Evolutionary conservation across 2,888 invertebrate genomes (phyloP).

Genomic region (Heliconius cydno): DNA sequence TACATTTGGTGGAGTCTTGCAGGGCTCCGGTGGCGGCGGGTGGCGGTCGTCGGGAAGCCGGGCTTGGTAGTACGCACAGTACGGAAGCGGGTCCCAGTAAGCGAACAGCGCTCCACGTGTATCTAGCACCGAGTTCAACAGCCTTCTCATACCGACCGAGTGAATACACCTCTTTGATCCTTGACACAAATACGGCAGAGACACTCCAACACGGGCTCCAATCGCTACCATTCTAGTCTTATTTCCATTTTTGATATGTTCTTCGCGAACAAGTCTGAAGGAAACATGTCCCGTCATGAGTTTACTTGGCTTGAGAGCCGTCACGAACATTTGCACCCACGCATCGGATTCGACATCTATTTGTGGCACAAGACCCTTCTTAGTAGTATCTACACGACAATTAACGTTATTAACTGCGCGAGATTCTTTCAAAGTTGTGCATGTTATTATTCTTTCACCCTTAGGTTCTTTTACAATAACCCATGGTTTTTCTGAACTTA

Average conservation of each 20-base stretch:
- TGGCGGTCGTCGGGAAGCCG: conserved; percentile 85
- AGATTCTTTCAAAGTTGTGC: conserved; percentile 91
- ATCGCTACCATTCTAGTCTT: conserved; percentile 70
- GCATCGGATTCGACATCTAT: conserved; percentile 86
- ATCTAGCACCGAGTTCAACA: conserved; percentile 88
- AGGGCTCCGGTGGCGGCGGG: conserved; percentile 80
- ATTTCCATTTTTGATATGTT: conserved; percentile 74
- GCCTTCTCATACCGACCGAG: conserved; percentile 84
- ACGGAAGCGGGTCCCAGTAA: conserved; percentile 93
- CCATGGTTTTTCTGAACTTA: conserved; percentile 90
- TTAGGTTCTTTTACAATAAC: conserved; percentile 89
- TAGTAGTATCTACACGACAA: conserved; percentile 87
- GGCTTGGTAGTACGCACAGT: conserved; percentile 93
- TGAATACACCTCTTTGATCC: conserved; percentile 86
- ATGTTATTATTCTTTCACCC: conserved; percentile 90
- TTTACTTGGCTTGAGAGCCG: conserved; percentile 84
- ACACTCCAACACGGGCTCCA: conserved; percentile 90
- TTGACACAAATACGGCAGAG: conserved; percentile 91
- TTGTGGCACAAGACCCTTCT: conserved; percentile 87
- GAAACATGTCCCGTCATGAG: conserved; percentile 91
- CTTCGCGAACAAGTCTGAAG: conserved; percentile 88
- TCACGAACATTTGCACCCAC: conserved; percentile 89
- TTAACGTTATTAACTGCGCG: conserved; percentile 91
- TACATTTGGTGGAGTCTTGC: conserved; percentile 81
- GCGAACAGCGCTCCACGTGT: conserved; percentile 91